These are phyloP conservation scores for Sphyrna mokarran DNA, from an alignment of 2,113 vertebrate species.

Conservation along the genomic window DNA sequence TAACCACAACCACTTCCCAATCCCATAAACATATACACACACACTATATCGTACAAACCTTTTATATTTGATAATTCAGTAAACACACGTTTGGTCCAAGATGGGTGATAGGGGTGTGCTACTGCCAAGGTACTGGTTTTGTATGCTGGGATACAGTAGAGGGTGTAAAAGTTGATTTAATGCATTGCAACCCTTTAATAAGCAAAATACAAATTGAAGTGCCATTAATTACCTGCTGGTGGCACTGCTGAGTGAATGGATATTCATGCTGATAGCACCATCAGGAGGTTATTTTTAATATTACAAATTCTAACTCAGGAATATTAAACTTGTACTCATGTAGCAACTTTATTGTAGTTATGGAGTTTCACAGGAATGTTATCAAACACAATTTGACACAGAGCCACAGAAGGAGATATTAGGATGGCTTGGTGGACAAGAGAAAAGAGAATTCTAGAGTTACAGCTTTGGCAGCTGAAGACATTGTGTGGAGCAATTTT, in stretches of 20 bases:
- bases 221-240: not conserved
- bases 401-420: not conserved
- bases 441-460: not conserved
- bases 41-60: not conserved
- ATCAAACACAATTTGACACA: not conserved
- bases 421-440: not conserved
- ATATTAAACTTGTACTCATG: not conserved
- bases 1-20: too few species aligned
- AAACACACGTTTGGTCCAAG: not conserved
- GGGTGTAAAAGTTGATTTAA: not conserved
- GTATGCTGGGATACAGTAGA: not conserved
- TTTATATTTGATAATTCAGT: not conserved
- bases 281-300: not conserved
- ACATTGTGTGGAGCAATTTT: too few species aligned
- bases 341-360: not conserved
- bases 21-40: too few species aligned
- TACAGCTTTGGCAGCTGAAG: too few species aligned
- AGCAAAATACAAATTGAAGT: not conserved
- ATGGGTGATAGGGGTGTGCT: not conserved
- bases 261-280: not conserved
- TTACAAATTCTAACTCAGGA: not conserved
- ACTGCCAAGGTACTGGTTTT: not conserved
- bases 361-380: not conserved
- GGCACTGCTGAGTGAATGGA: not conserved
- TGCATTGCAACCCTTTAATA: not conserved